Percentiles rank a stretch among this genome's conserved stretches.
Conservation (phyloP, 2,113 vertebrate genomes). For the Carassius gibelio region DNA sequence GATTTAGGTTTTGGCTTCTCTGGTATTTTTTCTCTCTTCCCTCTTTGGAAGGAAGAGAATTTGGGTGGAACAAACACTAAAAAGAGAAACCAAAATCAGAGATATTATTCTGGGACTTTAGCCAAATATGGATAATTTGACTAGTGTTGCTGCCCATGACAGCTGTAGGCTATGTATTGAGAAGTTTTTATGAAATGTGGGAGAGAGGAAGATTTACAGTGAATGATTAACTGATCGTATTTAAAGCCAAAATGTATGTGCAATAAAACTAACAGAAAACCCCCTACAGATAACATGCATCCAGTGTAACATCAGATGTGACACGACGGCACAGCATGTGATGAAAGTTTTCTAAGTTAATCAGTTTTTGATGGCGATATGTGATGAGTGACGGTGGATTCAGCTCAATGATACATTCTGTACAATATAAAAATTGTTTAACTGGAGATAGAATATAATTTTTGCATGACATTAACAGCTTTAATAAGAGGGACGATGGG, state of each 20-base stretch:
- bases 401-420: no score
- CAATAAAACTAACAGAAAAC: no score
- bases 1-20: neutral
- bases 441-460: no score
- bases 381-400: no score
- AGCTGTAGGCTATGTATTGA: neutral
- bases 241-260: neutral
- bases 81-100: neutral
- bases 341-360: no score
- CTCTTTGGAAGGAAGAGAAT: slow-evolving; percentile 18
- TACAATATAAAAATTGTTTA: no score
- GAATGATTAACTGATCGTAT: neutral
- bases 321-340: no score
- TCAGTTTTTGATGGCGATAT: no score
- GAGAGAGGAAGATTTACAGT: neutral
- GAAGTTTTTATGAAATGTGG: neutral
- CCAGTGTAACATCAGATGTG: no score
- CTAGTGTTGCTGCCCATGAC: neutral
- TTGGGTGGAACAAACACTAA: neutral
- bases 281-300: no score
- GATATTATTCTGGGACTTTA: neutral
- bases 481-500: no score
- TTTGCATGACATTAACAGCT: no score
- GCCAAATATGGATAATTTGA: neutral
- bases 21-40: slow-evolving; percentile 25